phyloP scores from a whole-genome alignment of 2,797 vertebrate genomes.

The Sebastes hubbsi region DNA sequence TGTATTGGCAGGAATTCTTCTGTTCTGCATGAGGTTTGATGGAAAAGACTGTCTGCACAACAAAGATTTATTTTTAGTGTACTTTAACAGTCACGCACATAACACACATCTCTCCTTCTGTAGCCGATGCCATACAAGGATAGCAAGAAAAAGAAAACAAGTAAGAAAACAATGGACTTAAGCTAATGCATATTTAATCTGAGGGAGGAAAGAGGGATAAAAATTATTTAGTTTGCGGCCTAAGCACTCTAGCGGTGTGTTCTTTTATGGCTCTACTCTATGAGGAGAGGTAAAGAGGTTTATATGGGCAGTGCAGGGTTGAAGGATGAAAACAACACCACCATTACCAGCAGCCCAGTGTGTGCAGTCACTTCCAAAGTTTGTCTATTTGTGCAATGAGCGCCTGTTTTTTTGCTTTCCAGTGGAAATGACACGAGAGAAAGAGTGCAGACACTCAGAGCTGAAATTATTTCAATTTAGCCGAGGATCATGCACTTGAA shows the following conservation, averaged over 20 bases:
- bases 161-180: constrained; percentile 30
- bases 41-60: background rate
- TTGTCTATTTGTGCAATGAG: background rate
- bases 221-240: background rate
- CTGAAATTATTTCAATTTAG: constrained; percentile 26
- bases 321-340: constrained; percentile 9
- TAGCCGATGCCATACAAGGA: background rate
- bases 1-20: background rate
- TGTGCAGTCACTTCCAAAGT: background rate
- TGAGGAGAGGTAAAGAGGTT: background rate
- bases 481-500: background rate
- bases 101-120: background rate
- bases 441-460: background rate
- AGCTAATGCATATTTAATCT: constrained; percentile 42
- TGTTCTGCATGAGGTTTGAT: background rate
- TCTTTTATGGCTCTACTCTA: constrained; percentile 9
- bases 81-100: constrained; percentile 42
- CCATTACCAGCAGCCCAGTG: background rate
- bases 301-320: background rate
- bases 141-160: background rate
- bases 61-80: too few species aligned
- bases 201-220: constrained; percentile 1
- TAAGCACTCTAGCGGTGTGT: constrained; percentile 4
- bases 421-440: background rate
- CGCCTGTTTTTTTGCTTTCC: background rate